Base-by-base conservation (phyloP, 2,888 invertebrate species). In the Gastrophysa polygoni region DNA sequence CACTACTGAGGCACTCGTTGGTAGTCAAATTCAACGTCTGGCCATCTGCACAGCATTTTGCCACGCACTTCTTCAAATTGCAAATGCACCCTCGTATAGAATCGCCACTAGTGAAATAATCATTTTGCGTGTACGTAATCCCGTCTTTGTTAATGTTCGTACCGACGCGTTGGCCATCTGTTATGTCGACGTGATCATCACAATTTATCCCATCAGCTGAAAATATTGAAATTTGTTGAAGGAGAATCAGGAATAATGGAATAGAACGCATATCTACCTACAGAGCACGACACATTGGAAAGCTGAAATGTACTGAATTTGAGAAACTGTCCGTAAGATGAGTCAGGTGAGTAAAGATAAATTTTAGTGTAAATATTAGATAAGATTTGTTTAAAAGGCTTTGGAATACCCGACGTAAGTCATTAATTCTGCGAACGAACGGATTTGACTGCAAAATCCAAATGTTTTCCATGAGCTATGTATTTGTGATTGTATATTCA, bases 41-140 rank as follows among this genome's bases (percentile, higher is more conserved):
- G 2, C 65, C 66, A 8, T 62, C 49, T 0, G 32, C 17, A 49
- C 73, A 73, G 59, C 73, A 73, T 47, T 70, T 72, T 17, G 69
- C 43, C 7, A 70, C 59, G 43, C 69, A 71, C 46, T 57, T 48
- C 24, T 50, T 57, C 4, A 67, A 43, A 20, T 70, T 63, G 43
- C 69, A 68, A 24, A 66, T 61, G 55, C 72, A 72, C 2, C 72
- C 72, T 34, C 50, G 57, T 6, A 65, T 58, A 7, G 28, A 38
- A 24, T 49, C 48, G 11, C 61, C 64, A 2, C 48, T 44, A 0
- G 7, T 24, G 16, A 64, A 66, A 46, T 68, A 73, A 52, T 73
- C 64, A 8, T 61, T 59, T 54, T 57, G 52, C 1, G 59, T 64
- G 51, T 62, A 73, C 18, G 61, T 67, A 3, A 69, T 14, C 0